phyloP scores from a whole-genome alignment of 2,888 invertebrate species.

The Unio pictorum region DNA sequence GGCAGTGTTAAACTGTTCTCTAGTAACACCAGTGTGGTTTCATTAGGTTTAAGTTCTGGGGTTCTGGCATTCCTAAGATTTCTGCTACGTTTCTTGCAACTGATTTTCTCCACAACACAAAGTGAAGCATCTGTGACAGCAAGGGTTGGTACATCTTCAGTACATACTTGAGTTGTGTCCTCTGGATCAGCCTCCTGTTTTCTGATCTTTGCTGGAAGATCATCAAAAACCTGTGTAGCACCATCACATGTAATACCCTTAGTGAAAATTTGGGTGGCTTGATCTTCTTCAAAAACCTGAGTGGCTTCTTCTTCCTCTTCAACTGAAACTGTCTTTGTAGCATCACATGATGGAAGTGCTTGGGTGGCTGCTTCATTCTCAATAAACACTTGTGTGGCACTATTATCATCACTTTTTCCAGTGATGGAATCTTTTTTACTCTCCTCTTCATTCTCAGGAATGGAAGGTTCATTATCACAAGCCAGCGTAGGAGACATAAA shows the following conservation, averaged over 20 bases:
- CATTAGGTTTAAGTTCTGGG: conserved; percentile 7
- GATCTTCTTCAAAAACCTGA: conserved; percentile 15
- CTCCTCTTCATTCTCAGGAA: conserved; percentile 3
- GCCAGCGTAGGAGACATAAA: conserved; percentile 52
- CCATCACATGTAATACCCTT: neutral
- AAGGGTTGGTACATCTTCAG: conserved; percentile 6
- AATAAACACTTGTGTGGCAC: conserved; percentile 17
- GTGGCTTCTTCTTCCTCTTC: conserved; percentile 10
- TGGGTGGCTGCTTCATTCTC: conserved; percentile 6
- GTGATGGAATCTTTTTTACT: neutral
- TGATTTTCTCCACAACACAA: conserved; percentile 6
- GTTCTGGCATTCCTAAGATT: neutral
- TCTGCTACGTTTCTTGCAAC: neutral
- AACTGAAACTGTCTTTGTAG: conserved; percentile 9
- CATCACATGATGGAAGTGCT: neutral
- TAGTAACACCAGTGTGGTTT: conserved; percentile 25
- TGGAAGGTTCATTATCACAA: conserved; percentile 28
- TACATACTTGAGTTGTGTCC: conserved; percentile 18
- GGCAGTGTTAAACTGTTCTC: neutral
- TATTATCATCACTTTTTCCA: conserved; percentile 3
- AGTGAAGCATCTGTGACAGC: conserved; percentile 13
- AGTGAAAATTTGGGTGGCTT: conserved; percentile 12
- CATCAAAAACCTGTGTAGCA: conserved; percentile 1
- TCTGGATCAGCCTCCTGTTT: conserved; percentile 1
- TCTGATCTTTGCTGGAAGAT: neutral